These are phyloP conservation scores for Chironomus tepperi DNA, from an alignment of 1,140 invertebrate species.

Conservation along the genomic window DNA sequence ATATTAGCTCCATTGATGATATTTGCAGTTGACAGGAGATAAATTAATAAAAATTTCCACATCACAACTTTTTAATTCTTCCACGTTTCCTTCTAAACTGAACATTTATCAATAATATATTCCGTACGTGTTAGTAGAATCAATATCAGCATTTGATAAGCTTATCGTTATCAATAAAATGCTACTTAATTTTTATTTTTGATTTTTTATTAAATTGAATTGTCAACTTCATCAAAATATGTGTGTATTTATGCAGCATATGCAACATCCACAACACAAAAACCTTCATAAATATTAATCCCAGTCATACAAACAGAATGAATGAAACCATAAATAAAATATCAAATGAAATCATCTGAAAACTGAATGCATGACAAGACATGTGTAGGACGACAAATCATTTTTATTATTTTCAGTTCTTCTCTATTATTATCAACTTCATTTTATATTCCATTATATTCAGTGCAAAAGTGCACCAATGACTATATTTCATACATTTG, in stretches of 20 bases:
- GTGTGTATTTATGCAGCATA: neutral
- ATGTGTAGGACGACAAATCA: constrained; percentile 21
- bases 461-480: neutral
- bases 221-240: neutral
- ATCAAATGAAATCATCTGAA: constrained; percentile 3
- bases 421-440: neutral
- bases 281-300: neutral
- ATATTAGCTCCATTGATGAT: constrained; percentile 30
- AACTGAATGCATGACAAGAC: neutral
- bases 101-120: neutral
- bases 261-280: neutral
- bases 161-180: neutral
- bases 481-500: neutral
- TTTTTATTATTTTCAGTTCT: neutral
- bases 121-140: neutral
- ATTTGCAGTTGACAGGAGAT: neutral
- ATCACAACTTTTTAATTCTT: neutral
- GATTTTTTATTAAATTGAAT: neutral
- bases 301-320: neutral
- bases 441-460: neutral
- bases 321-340: neutral
- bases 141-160: constrained; percentile 1
- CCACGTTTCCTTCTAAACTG: neutral
- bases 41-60: neutral
- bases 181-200: neutral